Conservation (phyloP, 2,797 vertebrate species). For the Lophotriccus pileatus region DNA sequence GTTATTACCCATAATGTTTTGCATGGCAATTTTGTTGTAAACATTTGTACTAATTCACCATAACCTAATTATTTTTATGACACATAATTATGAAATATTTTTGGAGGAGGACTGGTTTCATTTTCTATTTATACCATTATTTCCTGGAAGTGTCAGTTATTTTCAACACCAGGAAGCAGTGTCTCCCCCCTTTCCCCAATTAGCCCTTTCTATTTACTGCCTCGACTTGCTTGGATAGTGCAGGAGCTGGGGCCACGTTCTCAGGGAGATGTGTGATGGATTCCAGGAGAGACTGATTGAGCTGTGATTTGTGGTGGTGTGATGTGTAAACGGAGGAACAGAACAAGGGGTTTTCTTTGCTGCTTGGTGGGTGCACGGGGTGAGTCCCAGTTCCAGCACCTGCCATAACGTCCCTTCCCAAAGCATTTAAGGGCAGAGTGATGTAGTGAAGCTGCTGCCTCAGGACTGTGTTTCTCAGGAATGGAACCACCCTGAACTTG, state of each 20-base stretch:
- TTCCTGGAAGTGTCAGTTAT: conserved; percentile 63
- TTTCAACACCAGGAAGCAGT: conserved; percentile 35
- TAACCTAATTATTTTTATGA: conserved; percentile 84
- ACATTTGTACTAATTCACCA: conserved; percentile 84
- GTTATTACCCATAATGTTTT: conserved; percentile 83
- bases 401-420: background rate
- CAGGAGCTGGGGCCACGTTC: background rate
- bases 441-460: fast-evolving
- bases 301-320: background rate
- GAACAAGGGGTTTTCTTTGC: background rate
- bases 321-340: background rate
- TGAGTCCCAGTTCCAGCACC: background rate
- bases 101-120: conserved; percentile 75
- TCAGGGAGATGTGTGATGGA: background rate
- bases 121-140: conserved; percentile 72
- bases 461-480: background rate
- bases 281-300: conserved; percentile 7
- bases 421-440: background rate
- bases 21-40: conserved; percentile 83
- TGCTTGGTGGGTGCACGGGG: background rate
- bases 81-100: conserved; percentile 81
- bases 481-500: fast-evolving
- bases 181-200: conserved; percentile 3
- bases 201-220: conserved; percentile 58
- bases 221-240: background rate